Evolutionary conservation across 1,140 invertebrate species (phyloP), one percentile per base, ranked within the genome.

Genomic region (Maconellicoccus hirsutus): DNA sequence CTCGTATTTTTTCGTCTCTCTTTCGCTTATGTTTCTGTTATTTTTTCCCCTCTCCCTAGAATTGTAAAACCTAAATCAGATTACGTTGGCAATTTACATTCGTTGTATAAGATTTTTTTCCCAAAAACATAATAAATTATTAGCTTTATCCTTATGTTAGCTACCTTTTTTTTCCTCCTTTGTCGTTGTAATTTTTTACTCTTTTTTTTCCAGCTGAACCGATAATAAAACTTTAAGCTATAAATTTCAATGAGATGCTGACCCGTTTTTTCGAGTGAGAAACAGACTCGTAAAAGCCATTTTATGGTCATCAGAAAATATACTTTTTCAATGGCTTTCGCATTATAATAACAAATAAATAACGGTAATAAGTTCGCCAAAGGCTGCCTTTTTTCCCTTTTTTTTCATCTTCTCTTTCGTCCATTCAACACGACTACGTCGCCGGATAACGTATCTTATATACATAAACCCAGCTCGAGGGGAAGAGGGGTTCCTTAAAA

Each of bases 241-340:
- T 52, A 52, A 52, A 52, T 52, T 52, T 52, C 42, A 52, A 52
- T 52, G 42, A 52, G 42, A 52, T 52, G 42, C 42, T 52, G 42
- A 52, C 42, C 42, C 42, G 42, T 52, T 52, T 52, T 52, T 52
- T 52, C n/a, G n/a, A 52, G 42, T 19, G 42, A 52, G n/a, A 19
- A 19, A 19, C n/a, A 16, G 42, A 19, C 42, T 52, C 42, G 42
- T 52, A 52, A 52, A 52, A 52, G 42, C 42, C n/a, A 52, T 52
- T 52, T 52, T 52, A 52, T 52, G 42, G 42, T 52, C 42, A 52
- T 52, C 42, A 52, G 42, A 52, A 52, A 52, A 52, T 52, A 52
- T 52, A 52, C 42, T 52, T 52, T 52, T 52, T 52, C 42, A 52
- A 52, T 52, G 42, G 42, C 29, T 52, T 52, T 52, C 42, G 42